Evolutionary conservation across 2,888 invertebrate species (phyloP).

Genomic region (Phortica magna): DNA sequence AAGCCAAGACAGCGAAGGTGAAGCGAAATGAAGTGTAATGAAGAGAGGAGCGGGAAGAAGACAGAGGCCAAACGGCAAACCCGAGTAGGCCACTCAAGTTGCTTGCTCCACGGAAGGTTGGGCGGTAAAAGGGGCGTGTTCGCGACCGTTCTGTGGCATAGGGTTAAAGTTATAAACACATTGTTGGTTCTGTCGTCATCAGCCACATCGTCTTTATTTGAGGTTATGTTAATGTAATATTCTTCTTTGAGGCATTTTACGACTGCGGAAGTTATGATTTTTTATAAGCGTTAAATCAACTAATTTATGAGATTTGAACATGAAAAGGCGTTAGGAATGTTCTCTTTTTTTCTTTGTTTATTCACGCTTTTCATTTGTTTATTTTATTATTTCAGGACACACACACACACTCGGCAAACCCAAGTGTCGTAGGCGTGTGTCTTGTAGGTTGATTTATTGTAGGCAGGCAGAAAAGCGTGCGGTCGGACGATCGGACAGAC

Average conservation of each 20-base stretch:
- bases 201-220: slow-evolving; percentile 39
- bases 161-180: slow-evolving; percentile 5
- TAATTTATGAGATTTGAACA: slow-evolving; percentile 36
- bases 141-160: background rate
- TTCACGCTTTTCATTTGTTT: background rate
- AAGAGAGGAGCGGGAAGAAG: background rate
- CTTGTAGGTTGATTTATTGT: too few species aligned
- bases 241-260: slow-evolving; percentile 31
- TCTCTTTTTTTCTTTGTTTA: background rate
- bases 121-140: background rate
- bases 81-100: background rate
- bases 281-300: slow-evolving; percentile 51
- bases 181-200: background rate
- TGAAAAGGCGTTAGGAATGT: slow-evolving; percentile 34
- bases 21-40: background rate
- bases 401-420: too few species aligned
- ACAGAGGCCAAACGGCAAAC: background rate
- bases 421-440: too few species aligned
- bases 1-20: background rate
- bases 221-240: slow-evolving; percentile 59
- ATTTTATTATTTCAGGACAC: too few species aligned
- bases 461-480: too few species aligned
- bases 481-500: too few species aligned
- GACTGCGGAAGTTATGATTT: slow-evolving; percentile 57
- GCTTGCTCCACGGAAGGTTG: background rate